phyloP scores from a whole-genome alignment of 92 coral and sea anemone species.

The Paragorgia papillata region DNA sequence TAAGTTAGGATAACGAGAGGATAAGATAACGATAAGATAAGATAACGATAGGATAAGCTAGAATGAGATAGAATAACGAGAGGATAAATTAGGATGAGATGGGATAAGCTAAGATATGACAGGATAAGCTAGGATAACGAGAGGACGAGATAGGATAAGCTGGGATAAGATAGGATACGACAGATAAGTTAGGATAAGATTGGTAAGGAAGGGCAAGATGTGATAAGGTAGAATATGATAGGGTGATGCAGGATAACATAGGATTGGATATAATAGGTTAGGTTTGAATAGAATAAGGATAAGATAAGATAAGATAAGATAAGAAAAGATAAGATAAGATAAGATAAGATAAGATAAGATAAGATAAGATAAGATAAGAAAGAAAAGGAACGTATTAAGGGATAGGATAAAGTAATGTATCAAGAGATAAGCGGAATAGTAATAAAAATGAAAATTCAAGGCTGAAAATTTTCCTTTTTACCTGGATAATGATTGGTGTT shows the following conservation, averaged over 20 bases:
- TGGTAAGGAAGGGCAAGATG: neutral
- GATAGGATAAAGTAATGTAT: too few species aligned
- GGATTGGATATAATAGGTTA: neutral
- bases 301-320: too few species aligned
- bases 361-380: too few species aligned
- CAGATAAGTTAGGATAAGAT: too few species aligned
- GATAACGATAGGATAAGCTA: neutral
- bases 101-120: too few species aligned
- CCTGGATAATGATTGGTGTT: slow-evolving; percentile 14
- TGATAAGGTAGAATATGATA: neutral
- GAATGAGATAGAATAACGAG: neutral
- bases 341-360: neutral
- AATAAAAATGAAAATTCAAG: neutral
- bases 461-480: neutral
- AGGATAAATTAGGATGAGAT: too few species aligned
- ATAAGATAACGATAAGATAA: neutral
- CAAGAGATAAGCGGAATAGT: neutral
- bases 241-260: too few species aligned
- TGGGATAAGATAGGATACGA: too few species aligned
- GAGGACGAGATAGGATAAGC: neutral
- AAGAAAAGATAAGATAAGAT: too few species aligned
- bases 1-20: too few species aligned
- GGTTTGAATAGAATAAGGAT: neutral
- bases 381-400: too few species aligned
- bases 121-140: neutral